Evolutionary conservation across 2,797 vertebrate species (phyloP), one percentile per base, ranked within the genome.

Genomic region (Halcyon chelicuti): DNA sequence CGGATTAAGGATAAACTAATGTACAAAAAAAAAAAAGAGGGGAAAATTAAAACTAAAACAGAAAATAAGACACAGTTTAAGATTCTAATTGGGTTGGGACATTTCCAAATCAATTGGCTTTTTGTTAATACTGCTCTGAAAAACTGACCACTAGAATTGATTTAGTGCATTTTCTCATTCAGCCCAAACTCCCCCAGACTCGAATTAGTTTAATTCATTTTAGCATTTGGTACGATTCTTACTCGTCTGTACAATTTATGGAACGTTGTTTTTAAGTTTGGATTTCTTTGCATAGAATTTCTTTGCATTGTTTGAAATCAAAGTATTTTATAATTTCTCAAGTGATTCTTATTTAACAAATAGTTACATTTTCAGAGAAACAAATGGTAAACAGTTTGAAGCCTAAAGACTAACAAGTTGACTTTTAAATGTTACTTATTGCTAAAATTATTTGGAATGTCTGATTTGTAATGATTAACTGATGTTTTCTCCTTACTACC

Each of bases 351-450:
- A 76, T 76, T 89, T 79, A 92, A 88, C 46, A 70, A 86, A 62
- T 46, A 93, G 82, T 88, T 90, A 81, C 11, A 6, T 90, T 93
- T 93, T 91, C 80, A 80, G 79, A 88, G 90, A 88, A 96, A 86
- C 68, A 81, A 89, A 88, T 79, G 92, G 77, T 79, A 91, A 95
- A 92, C 70, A 88, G 52, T 84, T 84, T 92, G 47, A 76, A 96
- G 68, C 87, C 85, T 90, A 81, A 94, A 90, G 49, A 75, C 78
- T 89, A 86, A 71, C 39, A 67, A 94, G 55, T 78, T 94, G 91
- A 91, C 88, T 93, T 93, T 84, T 79, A 90, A 94, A 96, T 96
- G 91, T 90, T 95, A 82, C 52, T 93, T 95, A 88, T 62, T 93
- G 71, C 60, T 95, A 88, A 94, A 95, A 93, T 93, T 89, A 81